phyloP scores from a whole-genome alignment of 92 coral and sea anemone species.

The Galaxea fascicularis region DNA sequence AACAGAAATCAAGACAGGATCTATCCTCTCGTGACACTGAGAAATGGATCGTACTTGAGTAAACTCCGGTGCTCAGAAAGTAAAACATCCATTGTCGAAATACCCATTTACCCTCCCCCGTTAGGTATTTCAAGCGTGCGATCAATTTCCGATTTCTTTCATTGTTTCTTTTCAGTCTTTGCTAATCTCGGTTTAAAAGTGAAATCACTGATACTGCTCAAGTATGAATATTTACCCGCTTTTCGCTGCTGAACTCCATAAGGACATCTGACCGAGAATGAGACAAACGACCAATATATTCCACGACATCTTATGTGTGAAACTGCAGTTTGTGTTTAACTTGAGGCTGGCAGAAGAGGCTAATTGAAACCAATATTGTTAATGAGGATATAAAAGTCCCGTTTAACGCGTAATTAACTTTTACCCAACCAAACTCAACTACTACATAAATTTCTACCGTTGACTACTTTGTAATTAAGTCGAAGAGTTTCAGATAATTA shows the following conservation, averaged over 20 bases:
- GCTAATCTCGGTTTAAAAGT: too few species aligned
- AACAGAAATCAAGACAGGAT: too few species aligned
- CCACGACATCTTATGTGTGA: background rate
- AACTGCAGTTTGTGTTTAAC: background rate
- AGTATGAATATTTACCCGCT: constrained; percentile 20
- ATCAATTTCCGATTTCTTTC: background rate
- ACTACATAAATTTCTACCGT: too few species aligned
- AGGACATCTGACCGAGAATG: background rate
- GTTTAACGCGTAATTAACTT: background rate
- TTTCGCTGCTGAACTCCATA: constrained; percentile 18
- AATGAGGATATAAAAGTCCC: background rate
- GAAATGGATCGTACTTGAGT: too few species aligned
- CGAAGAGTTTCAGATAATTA: too few species aligned
- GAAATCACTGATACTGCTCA: background rate
- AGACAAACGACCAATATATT: background rate
- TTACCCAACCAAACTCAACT: background rate
- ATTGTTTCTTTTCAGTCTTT: too few species aligned
- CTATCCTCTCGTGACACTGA: too few species aligned
- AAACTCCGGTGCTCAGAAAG: too few species aligned
- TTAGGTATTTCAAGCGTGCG: too few species aligned
- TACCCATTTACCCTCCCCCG: too few species aligned
- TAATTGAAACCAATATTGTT: background rate
- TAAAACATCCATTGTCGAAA: too few species aligned
- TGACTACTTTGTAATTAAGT: too few species aligned
- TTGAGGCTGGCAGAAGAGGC: background rate